Evolutionary conservation across 2,797 vertebrate genomes (phyloP), one percentile per base, ranked within the genome.

Genomic region (Enteromius unitaeniatus): DNA sequence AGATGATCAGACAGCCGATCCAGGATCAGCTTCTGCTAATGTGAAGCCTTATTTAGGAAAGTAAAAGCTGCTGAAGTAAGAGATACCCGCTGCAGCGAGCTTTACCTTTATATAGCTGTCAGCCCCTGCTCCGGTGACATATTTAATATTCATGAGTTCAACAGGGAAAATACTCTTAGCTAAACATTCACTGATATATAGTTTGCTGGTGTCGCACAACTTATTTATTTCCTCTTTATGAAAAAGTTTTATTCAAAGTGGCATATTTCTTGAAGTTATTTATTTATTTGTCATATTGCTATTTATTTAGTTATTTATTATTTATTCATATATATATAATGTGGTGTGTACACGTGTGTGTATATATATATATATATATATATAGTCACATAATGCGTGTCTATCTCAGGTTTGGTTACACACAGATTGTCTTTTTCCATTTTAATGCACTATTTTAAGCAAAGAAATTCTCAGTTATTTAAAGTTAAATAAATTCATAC

Each of bases 211-310:
- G 21, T 62, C 3, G 28, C 69, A 81, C 68, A 82, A 65, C n/a
- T 51, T 82, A 67, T 67, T 37, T 45, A 82, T 51, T 40, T 28
- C 42, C 23, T 79, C 93, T 92, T 93, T 92, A 80, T 76, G 60
- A n/a, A 67, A 26, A 65, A 31, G 51, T 47, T 49, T 75, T 80
- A 83, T 83, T 73, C 28, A 84, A 81, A 87, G 88, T 91, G 91
- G 91, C 91, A 89, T 89, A 82, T 89, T 45, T 88, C 83, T 89
- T 62, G 6, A 58, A 60, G 15, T 60, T 7, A 34, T 49, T 28
- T 72, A 78, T 83, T 83, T 78, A 69, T 83, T 83, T 58, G 40
- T 78, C 14, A 34, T 17, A 17, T 45, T 65, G 34, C 58, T 79
- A 75, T 90, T 80, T 88, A 82, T 89, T 79, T 73, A 75, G 64